Evolutionary conservation across 2,113 vertebrate species (phyloP), one percentile per base, ranked within the genome.

Genomic region (Passer domesticus): DNA sequence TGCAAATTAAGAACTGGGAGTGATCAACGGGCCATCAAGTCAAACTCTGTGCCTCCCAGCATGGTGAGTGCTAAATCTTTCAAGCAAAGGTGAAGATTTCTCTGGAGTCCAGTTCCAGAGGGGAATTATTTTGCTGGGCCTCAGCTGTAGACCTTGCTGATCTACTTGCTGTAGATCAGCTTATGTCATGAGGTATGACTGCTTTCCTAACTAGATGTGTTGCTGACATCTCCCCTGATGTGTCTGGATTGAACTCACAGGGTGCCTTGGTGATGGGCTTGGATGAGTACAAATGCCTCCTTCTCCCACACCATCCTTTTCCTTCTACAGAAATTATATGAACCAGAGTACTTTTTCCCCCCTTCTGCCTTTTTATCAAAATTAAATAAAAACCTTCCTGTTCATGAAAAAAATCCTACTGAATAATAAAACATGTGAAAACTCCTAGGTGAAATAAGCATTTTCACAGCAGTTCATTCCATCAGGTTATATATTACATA

Each of bases 361-460:
- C 22, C 52, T 78, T 15, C 27, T 83, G 43, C 23, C 39, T 49
- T 83, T 89, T 92, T 53, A 66, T 93, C 50, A 81, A 75, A 73
- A 83, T 52, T 53, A 93, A 95, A 86, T 92, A 30, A 79, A 75
- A 77, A 11, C 7, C 35, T 47, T 47, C 37, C 86, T 28, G 41
- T 33, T 82, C 33, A 37, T 94, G 92, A 79, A 90, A 91, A 90
- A 91, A 88, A 95, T 92, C 81, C 77, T 69, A 53, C 78, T 90
- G 93, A 96, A 96, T 97, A 97, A 92, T 95, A 96, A 92, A 96
- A 82, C 76, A 91, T 13, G 5, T 80, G 86, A 95, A 97, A 73
- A 69, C 72, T 87, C 31, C 68, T 50, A 43, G 33, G 81, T 92
- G 79, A 94, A 96, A 89, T 70, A 93, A 92, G 69, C 59, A 47